Conservation (phyloP, 2,888 invertebrate genomes). For the Rhynchonema sp. region DNA sequence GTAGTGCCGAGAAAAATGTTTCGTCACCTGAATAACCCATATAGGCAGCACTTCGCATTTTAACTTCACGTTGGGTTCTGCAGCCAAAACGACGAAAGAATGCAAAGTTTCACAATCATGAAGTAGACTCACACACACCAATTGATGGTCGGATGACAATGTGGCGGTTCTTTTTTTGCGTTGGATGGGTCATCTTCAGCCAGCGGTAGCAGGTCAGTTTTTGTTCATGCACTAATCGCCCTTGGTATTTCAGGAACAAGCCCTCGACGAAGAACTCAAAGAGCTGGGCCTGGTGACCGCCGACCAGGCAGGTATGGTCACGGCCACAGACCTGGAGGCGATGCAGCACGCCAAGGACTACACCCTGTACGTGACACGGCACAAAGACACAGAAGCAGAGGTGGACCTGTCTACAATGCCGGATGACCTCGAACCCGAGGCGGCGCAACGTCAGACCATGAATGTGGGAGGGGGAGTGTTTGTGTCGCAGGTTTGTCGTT, state of each 20-base stretch:
- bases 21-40: no score
- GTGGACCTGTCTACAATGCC: conserved; percentile 3
- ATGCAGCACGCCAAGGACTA: conserved; percentile 10
- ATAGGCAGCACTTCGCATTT: no score
- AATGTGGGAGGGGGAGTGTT: background rate
- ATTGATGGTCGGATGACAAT: no score
- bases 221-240: no score
- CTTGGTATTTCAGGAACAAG: background rate
- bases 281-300: background rate
- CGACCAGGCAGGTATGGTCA: background rate
- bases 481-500: background rate
- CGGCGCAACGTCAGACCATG: background rate
- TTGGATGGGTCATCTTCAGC: no score
- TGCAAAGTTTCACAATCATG: no score
- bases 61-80: no score
- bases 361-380: conserved; percentile 3
- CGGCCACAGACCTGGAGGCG: conserved; percentile 5
- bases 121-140: no score
- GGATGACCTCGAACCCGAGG: background rate
- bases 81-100: no score
- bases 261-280: background rate
- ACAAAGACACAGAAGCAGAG: background rate
- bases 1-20: no score
- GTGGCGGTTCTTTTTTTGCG: no score
- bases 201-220: no score